Percentiles rank a stretch among this genome's conserved stretches.
Evolutionary conservation across 2,113 vertebrate genomes (phyloP).

Genomic region (Lota lota): DNA sequence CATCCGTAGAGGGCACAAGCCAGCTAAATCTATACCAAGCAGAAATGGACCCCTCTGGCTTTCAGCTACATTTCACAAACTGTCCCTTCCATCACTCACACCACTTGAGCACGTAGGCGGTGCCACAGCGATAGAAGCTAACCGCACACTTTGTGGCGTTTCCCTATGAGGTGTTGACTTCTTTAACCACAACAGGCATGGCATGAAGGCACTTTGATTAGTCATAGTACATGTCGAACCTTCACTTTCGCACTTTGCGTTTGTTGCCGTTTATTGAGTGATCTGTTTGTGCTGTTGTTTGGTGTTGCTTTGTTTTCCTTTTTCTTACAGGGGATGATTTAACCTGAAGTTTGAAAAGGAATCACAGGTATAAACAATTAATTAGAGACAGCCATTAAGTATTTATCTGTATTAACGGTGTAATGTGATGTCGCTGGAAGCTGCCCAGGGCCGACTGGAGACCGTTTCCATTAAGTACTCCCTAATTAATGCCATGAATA

Average conservation of each 20-base stretch:
- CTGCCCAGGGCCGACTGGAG: slow-evolving; percentile 52
- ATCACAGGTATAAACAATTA: slow-evolving; percentile 68
- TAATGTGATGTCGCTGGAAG: slow-evolving; percentile 70
- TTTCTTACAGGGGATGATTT: slow-evolving; percentile 24
- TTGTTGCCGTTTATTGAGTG: slow-evolving; percentile 15
- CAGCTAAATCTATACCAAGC: slow-evolving; percentile 22
- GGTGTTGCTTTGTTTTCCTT: background rate
- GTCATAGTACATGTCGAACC: background rate
- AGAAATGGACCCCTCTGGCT: slow-evolving; percentile 17
- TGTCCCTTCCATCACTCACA: background rate
- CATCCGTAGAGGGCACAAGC: slow-evolving; percentile 37
- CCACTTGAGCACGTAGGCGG: background rate
- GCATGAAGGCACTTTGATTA: too few relatives aligned
- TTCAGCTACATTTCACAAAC: background rate
- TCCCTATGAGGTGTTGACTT: background rate
- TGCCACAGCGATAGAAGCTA: background rate
- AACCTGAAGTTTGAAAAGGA: slow-evolving; percentile 59
- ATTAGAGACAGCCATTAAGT: slow-evolving; percentile 66
- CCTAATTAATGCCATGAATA: slow-evolving; percentile 70
- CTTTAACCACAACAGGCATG: too few relatives aligned
- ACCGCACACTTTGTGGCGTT: background rate
- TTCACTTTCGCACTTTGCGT: background rate
- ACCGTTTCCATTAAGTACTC: slow-evolving; percentile 70
- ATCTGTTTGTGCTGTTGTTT: too few relatives aligned
- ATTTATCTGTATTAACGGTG: slow-evolving; percentile 72